Percentiles rank a stretch among this genome's conserved stretches.
phyloP scores from a whole-genome alignment of 1,140 invertebrate species.

The Kradibia gibbosae region DNA sequence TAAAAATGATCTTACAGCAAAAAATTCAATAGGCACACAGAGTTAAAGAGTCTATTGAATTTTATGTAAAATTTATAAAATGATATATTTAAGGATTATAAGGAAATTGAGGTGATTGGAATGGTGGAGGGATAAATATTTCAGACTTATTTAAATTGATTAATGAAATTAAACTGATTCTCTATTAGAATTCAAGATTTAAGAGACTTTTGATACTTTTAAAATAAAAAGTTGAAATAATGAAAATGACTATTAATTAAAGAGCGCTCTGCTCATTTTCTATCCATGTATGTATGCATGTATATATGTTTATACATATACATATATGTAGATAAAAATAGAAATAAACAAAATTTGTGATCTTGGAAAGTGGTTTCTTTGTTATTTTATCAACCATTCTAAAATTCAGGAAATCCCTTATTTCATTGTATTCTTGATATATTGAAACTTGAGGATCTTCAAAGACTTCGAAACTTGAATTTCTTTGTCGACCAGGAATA shows the following conservation, averaged over 20 bases:
- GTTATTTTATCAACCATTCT: constrained; percentile 44
- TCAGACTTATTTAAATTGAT: constrained; percentile 44
- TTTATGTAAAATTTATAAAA: neutral
- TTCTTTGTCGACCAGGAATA: constrained; percentile 65
- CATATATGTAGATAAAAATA: neutral
- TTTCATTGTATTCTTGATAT: constrained; percentile 52
- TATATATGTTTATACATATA: neutral
- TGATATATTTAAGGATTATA: constrained; percentile 34
- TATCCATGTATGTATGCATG: constrained; percentile 51
- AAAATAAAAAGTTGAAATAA: constrained; percentile 56
- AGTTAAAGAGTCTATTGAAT: constrained; percentile 1
- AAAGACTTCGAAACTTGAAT: constrained; percentile 68
- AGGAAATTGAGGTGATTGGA: constrained; percentile 58
- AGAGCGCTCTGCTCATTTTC: constrained; percentile 62
- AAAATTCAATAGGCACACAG: constrained; percentile 23
- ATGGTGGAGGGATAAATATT: constrained; percentile 66
- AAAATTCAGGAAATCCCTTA: constrained; percentile 32
- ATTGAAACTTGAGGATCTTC: constrained; percentile 65
- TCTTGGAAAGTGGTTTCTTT: constrained; percentile 62
- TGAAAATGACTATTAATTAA: constrained; percentile 70
- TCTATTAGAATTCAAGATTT: constrained; percentile 50
- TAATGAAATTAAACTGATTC: constrained; percentile 24
- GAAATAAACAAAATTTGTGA: constrained; percentile 57
- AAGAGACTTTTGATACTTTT: constrained; percentile 40
- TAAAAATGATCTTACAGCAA: constrained; percentile 36